These are phyloP conservation scores for Smittia sp. DNA, from an alignment of 2,888 invertebrate species.

Conservation along the genomic window DNA sequence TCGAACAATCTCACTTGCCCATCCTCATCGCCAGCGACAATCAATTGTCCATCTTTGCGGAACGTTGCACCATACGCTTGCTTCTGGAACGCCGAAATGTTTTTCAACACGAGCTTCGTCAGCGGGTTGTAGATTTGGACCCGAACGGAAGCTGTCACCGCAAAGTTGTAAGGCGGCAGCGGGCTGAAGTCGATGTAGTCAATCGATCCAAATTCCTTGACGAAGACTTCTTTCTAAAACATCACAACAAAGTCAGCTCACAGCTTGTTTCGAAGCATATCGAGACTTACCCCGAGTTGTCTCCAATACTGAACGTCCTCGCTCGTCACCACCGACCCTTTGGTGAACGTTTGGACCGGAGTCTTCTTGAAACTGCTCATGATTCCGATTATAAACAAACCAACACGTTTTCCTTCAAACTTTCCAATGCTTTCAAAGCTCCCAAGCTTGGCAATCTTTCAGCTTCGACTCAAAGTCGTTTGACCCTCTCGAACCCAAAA, in stretches of 20 bases:
- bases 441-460: no score
- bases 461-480: no score
- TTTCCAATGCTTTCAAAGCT: no score
- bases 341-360: constrained; percentile 66
- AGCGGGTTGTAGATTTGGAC: constrained; percentile 85
- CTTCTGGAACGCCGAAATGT: constrained; percentile 77
- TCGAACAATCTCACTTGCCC: constrained; percentile 84
- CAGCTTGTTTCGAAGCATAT: background rate
- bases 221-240: constrained; percentile 73
- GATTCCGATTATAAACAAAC: no score
- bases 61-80: constrained; percentile 83
- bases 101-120: constrained; percentile 77
- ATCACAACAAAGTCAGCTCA: background rate
- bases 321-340: constrained; percentile 65
- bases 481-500: no score
- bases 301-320: constrained; percentile 86
- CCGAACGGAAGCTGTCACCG: constrained; percentile 87
- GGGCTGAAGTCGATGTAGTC: constrained; percentile 90
- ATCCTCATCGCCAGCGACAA: constrained; percentile 90
- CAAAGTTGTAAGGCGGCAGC: constrained; percentile 84
- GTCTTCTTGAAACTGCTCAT: constrained; percentile 69
- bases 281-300: constrained; percentile 71
- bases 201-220: constrained; percentile 90
- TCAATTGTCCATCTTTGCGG: constrained; percentile 74
- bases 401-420: no score